Evolutionary conservation across 2,797 vertebrate genomes (phyloP).

Genomic region (Channallabes apus): DNA sequence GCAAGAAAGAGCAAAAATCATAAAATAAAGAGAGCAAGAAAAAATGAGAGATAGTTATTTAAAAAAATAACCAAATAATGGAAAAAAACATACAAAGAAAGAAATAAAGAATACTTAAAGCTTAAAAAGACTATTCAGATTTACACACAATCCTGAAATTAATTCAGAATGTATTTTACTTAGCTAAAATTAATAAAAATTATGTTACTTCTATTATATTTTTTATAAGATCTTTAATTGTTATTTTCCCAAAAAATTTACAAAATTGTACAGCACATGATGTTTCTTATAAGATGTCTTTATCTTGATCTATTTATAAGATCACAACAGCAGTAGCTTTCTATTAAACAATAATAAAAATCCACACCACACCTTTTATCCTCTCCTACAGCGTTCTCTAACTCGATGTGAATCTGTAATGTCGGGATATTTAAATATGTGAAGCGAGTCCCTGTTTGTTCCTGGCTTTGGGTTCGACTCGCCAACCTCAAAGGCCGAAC

Average conservation of each 20-base stretch:
- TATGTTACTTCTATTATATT: too few species aligned
- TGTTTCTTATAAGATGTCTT: not conserved
- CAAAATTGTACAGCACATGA: not conserved
- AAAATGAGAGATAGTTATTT: too few species aligned
- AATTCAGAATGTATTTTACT: not conserved
- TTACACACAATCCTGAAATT: not conserved
- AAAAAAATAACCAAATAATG: too few species aligned
- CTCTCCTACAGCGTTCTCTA: not conserved
- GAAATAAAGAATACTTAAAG: too few species aligned
- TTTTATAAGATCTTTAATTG: too few species aligned
- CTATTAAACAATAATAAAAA: not conserved
- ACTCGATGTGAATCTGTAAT: slow-evolving; percentile 36
- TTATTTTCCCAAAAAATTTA: too few species aligned
- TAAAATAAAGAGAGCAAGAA: too few species aligned
- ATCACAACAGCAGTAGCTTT: not conserved
- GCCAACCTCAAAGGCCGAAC: slow-evolving; percentile 61
- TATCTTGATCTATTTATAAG: not conserved
- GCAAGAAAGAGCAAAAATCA: too few species aligned
- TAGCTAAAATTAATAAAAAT: too few species aligned
- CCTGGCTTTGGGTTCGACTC: slow-evolving; percentile 52
- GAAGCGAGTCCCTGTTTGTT: slow-evolving; percentile 66
- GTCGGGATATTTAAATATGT: slow-evolving; percentile 68
- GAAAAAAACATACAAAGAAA: too few species aligned
- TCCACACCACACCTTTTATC: not conserved
- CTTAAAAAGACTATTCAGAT: not conserved